These are phyloP conservation scores for Nettapus auritus DNA, from an alignment of 2,113 vertebrate species.

Conservation along the genomic window DNA sequence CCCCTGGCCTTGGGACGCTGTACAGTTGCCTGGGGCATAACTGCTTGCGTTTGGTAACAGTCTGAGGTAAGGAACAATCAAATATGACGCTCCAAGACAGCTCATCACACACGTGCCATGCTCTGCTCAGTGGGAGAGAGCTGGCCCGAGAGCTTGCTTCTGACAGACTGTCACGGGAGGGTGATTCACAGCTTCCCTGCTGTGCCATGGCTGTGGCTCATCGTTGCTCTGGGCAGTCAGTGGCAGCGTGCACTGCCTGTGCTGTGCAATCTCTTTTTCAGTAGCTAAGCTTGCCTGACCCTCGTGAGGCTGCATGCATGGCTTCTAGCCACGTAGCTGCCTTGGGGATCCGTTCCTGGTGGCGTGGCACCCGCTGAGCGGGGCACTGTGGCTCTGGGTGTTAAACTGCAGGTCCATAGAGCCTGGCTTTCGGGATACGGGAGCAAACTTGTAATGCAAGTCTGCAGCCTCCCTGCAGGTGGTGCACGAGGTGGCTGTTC, in stretches of 20 bases:
- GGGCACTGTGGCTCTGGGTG: neutral
- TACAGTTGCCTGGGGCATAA: neutral
- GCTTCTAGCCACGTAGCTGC: neutral
- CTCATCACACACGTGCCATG: neutral
- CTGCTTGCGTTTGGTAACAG: neutral
- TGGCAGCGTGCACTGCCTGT: neutral
- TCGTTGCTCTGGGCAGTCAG: neutral
- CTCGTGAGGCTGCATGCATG: neutral
- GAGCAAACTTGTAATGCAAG: neutral
- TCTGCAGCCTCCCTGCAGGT: neutral
- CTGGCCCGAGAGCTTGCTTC: neutral
- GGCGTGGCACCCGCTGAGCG: neutral
- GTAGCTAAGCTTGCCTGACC: neutral
- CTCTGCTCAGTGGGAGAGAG: neutral
- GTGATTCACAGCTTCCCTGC: slow-evolving; percentile 34
- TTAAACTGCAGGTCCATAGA: neutral
- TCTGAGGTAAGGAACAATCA: neutral
- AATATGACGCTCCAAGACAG: neutral
- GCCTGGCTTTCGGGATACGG: neutral
- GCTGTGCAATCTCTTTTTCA: neutral
- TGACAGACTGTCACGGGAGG: slow-evolving; percentile 5
- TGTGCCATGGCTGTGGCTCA: neutral
- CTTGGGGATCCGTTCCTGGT: neutral
- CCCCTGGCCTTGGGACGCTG: neutral
- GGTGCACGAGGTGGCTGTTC: neutral